Evolutionary conservation across 1,140 invertebrate genomes (phyloP).

Genomic region (Bombus impatiens): DNA sequence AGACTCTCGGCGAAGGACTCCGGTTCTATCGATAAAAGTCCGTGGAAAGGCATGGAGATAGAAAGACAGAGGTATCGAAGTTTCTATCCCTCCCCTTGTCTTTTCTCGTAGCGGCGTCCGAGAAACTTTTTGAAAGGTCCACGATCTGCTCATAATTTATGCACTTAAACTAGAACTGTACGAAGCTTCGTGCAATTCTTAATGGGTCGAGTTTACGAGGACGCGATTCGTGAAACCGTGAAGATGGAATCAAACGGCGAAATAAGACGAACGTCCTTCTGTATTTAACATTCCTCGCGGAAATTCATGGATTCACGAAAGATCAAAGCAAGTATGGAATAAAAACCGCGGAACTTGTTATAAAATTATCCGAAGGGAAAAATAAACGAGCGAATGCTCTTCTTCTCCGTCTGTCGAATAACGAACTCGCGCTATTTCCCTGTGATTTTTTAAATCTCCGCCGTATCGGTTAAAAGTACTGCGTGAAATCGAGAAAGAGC

Average conservation of each 20-base stretch:
- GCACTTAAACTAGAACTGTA: constrained; percentile 64
- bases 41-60: constrained; percentile 53
- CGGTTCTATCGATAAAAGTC: constrained; percentile 76
- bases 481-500: too few relatives aligned
- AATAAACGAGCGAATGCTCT: background rate
- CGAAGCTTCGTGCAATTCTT: constrained; percentile 34
- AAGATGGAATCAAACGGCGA: constrained; percentile 25
- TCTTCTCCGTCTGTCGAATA: too few relatives aligned
- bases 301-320: background rate
- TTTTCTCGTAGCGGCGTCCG: constrained; percentile 18
- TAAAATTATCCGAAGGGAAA: background rate
- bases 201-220: constrained; percentile 39
- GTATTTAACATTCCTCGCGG: background rate
- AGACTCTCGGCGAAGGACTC: constrained; percentile 60
- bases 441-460: background rate
- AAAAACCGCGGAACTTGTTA: background rate
- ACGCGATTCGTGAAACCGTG: constrained; percentile 31
- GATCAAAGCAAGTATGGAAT: constrained; percentile 15
- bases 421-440: background rate
- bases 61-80: constrained; percentile 46
- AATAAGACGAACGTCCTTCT: background rate
- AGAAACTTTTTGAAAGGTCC: constrained; percentile 69
- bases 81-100: constrained; percentile 48
- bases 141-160: constrained; percentile 77
- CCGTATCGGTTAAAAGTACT: too few relatives aligned